Base-by-base conservation (phyloP, 2,888 invertebrate genomes). In the Mythimna ferrago region DNA sequence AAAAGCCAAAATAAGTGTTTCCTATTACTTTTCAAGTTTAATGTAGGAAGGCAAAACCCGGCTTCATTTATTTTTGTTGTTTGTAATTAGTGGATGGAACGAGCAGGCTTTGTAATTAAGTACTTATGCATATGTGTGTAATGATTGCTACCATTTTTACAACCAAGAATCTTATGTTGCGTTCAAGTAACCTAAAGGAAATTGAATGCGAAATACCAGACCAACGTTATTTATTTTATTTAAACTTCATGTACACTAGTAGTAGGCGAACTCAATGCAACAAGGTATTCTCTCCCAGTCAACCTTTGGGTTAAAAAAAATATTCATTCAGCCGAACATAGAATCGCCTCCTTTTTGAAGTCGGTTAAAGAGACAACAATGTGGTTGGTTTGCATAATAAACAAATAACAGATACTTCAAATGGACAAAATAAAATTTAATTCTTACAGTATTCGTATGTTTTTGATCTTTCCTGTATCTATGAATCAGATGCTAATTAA, bases 1-100 rank as follows among this genome's bases (percentile, higher is more conserved):
- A 58, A 63, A 57, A 41, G 71, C n/a, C 16, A 32, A 57, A 56
- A 56, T 56, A 56, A 6, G 1, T n/a, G 41, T 53, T 41, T 41
- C 41, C 14, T 21, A 6, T 19, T 65, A 5, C 10, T 32, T 5
- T 21, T 32, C 14, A 41, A 19, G 32, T 32, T 7, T 16, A 6
- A 48, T 19, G 6, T 19, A 48, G 48, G 26, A 3, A 6, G 1
- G 3, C 41, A 19, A 38, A 44, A 44, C 14, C 9, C 6, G 19
- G 6, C 19, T 26, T 21, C 16, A 16, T 32, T 21, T 16, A 21
- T 54, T 68, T 44, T 44, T 44, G 16, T 9, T 41, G 14, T 53
- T 68, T 2, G 26, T 41, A 38, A 35, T 9, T 38, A 69, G 21
- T n/a, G n/a, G 9, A 67, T 41, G 32, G 26, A n/a, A 32, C 16